Percentiles rank a stretch among this genome's conserved stretches.
Conservation (phyloP, 2,888 invertebrate species). For the Stegana nigrithorax region DNA sequence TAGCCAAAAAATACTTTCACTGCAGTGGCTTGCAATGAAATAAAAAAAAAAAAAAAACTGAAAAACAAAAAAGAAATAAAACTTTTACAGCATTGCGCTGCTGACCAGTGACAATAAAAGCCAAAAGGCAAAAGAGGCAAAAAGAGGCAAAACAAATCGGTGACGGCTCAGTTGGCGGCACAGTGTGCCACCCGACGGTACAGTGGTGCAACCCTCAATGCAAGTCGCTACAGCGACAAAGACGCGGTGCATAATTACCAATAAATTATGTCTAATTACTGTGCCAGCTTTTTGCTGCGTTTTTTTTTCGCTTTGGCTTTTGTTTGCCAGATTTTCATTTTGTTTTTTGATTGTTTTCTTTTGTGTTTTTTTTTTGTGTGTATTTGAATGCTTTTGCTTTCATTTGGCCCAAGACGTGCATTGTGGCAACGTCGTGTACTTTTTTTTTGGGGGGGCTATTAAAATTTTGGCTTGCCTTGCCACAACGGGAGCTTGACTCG, state of each 20-base stretch:
- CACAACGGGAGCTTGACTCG: conserved; percentile 17
- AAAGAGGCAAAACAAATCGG: too few species aligned
- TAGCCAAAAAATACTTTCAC: neutral
- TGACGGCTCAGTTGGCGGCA: too few species aligned
- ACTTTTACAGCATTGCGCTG: too few species aligned
- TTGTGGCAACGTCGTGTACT: conserved; percentile 5
- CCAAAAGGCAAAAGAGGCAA: too few species aligned
- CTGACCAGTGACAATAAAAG: too few species aligned
- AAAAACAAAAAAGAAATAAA: too few species aligned
- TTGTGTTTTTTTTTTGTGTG: neutral
- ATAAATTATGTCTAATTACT: conserved; percentile 20
- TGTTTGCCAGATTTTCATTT: conserved; percentile 25
- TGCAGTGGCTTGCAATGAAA: too few species aligned
- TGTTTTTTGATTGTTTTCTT: conserved; percentile 23
- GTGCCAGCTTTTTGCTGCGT: conserved; percentile 9
- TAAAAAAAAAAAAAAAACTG: too few species aligned
- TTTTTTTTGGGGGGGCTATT: conserved; percentile 7
- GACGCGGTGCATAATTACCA: conserved; percentile 12
- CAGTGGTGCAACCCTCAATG: neutral
- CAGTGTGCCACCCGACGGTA: too few species aligned
- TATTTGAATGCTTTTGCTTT: too few species aligned
- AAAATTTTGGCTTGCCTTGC: conserved; percentile 10
- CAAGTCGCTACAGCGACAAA: neutral
- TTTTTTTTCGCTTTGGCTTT: neutral
- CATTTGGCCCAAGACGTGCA: neutral